Base-by-base conservation (phyloP, 92 coral and sea anemone species). In the Umimayanthus kanabou region DNA sequence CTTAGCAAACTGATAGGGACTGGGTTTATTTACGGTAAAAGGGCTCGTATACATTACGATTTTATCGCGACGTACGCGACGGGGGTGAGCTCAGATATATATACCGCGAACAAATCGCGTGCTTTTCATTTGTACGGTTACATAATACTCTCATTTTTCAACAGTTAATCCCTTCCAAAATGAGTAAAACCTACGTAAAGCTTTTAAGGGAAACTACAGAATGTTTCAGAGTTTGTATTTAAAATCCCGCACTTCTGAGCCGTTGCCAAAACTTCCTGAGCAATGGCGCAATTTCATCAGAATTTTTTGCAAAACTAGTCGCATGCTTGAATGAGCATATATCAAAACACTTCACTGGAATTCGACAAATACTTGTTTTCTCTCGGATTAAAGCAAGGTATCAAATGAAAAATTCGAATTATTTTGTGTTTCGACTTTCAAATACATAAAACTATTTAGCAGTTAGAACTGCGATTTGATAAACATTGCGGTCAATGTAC, bases 1-100 rank as follows among this genome's bases (percentile, higher is more conserved):
- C 61, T 69, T 28, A 83, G 77, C 71, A 83, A 83, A 83, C 67
- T 45, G 78, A 83, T 83, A 83, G 39, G 61, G 9, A 6, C 58
- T 82, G 64, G 6, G 45, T 69, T 28, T 83, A 72, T 83, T 83
- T 70, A 83, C 67, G 79, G 53, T 39, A 61, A 79, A 42, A 14
- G 6, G 84, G 10, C 66, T 66, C 43, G 86, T 78, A 83, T 77
- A 83, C 26, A 69, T 70, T 83, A 83, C 58, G 37, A 28, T 16
- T 9, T 40, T 23, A 66, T 28, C 76, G 42, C 77, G 6, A 6
- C 77, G 13, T n/a, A n/a, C n/a, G n/a, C n/a, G n/a, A n/a, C n/a
- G 76, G 86, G 53, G 39, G 6, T 65, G 30, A 16, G 23, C 33
- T 40, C 86, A 26, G 0, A 23, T 71, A 40, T 49, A 23, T 71